Percentiles rank a stretch among this genome's conserved stretches.
Conservation (phyloP, 2,797 vertebrate species). For the Syndactyla subalaris region DNA sequence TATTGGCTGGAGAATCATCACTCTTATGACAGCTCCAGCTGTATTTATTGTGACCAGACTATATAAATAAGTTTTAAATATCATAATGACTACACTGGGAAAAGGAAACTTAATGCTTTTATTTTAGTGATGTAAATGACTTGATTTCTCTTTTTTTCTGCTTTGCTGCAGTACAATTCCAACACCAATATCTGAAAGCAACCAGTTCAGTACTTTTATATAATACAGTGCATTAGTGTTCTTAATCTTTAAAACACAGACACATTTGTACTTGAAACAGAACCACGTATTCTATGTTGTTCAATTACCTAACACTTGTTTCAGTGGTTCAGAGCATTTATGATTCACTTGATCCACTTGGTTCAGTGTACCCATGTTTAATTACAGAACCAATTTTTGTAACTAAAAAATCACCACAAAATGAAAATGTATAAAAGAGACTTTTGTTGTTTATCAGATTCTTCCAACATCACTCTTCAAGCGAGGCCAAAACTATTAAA, state of each 20-base stretch:
- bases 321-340: not conserved
- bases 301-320: not conserved
- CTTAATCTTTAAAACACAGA: not conserved
- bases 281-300: not conserved
- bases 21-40: not conserved
- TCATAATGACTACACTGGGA: not conserved
- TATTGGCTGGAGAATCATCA: not conserved
- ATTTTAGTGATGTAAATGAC: not conserved
- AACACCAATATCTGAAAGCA: not conserved
- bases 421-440: not conserved
- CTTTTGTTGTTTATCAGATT: not conserved
- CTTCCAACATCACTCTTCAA: not conserved
- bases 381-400: not conserved
- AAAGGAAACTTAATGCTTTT: not conserved
- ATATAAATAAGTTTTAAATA: not conserved
- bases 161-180: not conserved
- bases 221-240: not conserved
- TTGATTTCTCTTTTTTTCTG: not conserved
- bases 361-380: not conserved
- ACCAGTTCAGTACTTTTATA: not conserved
- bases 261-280: not conserved
- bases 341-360: not conserved
- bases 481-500: not conserved
- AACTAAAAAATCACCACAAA: not conserved
- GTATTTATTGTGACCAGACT: fast-evolving